Conservation (phyloP, 2,888 invertebrate species). For the Drosophila borborema region DNA sequence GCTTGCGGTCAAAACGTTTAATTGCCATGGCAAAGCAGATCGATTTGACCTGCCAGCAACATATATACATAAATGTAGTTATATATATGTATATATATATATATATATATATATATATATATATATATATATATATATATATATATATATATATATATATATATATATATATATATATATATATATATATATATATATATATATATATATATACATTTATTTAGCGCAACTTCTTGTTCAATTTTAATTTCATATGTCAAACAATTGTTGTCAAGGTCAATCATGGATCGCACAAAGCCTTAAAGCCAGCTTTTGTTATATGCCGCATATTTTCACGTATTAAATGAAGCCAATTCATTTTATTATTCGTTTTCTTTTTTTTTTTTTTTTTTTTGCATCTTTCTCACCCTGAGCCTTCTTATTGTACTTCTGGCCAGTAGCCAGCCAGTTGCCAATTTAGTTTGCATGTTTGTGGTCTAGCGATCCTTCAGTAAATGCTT, state of each 20-base stretch:
- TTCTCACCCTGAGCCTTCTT: constrained; percentile 17
- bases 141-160: neutral
- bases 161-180: neutral
- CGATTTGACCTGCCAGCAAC: constrained; percentile 59
- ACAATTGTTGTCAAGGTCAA: constrained; percentile 80
- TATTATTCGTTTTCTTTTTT: no score
- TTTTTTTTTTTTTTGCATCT: neutral
- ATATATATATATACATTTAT: neutral
- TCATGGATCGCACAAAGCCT: constrained; percentile 36
- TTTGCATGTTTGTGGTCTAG: constrained; percentile 78
- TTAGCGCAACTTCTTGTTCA: neutral
- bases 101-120: no score
- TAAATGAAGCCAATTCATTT: constrained; percentile 4
- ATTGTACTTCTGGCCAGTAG: constrained; percentile 21
- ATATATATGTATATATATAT: neutral
- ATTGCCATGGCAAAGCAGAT: constrained; percentile 54
- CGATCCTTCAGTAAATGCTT: constrained; percentile 30
- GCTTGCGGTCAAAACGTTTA: constrained; percentile 84
- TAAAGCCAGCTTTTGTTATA: constrained; percentile 40
- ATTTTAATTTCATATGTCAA: constrained; percentile 50
- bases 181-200: neutral
- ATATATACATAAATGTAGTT: neutral
- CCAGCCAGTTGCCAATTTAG: constrained; percentile 35
- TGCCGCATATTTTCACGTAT: neutral
- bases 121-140: no score